Conservation (phyloP, 2,888 invertebrate species). For the Xanthia icteritia region DNA sequence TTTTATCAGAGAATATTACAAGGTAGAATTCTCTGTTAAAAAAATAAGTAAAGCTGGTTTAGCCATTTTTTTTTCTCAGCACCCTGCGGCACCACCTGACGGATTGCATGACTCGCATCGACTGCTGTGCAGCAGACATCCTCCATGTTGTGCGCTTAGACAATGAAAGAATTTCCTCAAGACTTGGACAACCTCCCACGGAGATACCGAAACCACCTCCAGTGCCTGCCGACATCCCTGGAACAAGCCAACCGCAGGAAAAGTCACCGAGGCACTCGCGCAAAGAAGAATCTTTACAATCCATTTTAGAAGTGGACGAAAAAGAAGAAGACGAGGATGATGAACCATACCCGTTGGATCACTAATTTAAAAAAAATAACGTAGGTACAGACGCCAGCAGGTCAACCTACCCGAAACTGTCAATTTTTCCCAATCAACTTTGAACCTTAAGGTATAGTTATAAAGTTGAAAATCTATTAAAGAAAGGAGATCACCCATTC, state of each 20-base stretch:
- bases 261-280: neutral
- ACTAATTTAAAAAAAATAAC: conserved; percentile 28
- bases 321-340: conserved; percentile 68
- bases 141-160: conserved; percentile 78
- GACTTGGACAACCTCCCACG: conserved; percentile 70
- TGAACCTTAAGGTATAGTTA: too few relatives aligned
- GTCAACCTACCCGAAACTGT: too few relatives aligned
- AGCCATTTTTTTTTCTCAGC: conserved; percentile 21
- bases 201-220: conserved; percentile 49
- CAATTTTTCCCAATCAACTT: too few relatives aligned
- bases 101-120: conserved; percentile 75
- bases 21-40: too few relatives aligned
- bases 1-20: too few relatives aligned
- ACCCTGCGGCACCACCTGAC: conserved; percentile 74
- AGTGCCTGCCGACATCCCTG: neutral
- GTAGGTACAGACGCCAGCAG: too few relatives aligned
- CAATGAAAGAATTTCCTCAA: conserved; percentile 74
- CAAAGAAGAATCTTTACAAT: conserved; percentile 68
- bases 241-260: neutral
- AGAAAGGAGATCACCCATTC: too few relatives aligned
- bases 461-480: too few relatives aligned
- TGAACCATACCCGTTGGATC: conserved; percentile 75
- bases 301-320: conserved; percentile 80
- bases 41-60: neutral
- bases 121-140: conserved; percentile 79